These are phyloP conservation scores for Trachelipus rathkii DNA, from an alignment of 1,140 invertebrate species.

Conservation along the genomic window DNA sequence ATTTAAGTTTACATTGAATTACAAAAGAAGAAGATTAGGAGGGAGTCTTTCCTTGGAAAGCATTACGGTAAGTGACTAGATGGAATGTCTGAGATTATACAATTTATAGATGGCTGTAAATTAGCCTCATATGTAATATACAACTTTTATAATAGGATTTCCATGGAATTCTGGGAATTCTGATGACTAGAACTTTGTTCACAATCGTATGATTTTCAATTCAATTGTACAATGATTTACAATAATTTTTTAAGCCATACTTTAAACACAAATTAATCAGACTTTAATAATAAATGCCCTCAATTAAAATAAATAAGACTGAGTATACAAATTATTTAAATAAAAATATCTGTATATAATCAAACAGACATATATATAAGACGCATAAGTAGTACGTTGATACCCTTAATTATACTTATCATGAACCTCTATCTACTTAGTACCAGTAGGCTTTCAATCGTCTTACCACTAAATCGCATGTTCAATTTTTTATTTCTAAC, in stretches of 20 bases:
- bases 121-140: not conserved
- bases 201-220: too few relatives aligned
- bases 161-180: not conserved
- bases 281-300: not conserved
- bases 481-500: not conserved
- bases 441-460: not conserved
- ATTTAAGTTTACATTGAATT: too few relatives aligned
- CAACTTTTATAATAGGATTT: constrained; percentile 1
- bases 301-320: not conserved
- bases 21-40: too few relatives aligned
- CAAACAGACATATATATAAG: not conserved
- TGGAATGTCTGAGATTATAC: constrained; percentile 7
- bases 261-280: too few relatives aligned
- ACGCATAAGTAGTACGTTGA: not conserved
- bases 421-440: constrained; percentile 1
- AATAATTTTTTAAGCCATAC: not conserved
- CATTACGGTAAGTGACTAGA: not conserved
- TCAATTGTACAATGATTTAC: not conserved
- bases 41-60: not conserved
- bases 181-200: not conserved
- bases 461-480: not conserved
- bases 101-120: not conserved
- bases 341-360: not conserved
- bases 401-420: constrained; percentile 9
- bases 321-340: constrained; percentile 1